Evolutionary conservation across 2,797 vertebrate species (phyloP), one percentile per base, ranked within the genome.

Genomic region (Pteropus rufus): DNA sequence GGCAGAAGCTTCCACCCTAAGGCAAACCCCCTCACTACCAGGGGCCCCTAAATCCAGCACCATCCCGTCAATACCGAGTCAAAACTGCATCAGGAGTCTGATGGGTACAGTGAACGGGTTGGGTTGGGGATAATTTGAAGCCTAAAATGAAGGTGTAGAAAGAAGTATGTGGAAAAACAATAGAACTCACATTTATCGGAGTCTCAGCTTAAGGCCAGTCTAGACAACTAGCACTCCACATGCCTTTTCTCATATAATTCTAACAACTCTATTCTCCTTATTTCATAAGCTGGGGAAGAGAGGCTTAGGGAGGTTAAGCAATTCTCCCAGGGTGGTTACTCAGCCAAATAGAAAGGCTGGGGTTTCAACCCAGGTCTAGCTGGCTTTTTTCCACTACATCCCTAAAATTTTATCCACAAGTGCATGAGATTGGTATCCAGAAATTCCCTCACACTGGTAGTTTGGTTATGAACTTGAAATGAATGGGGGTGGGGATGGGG

Each of bases 251-350:
- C 14, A 0, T 58, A 14, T 29, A 72, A 64, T 69, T 89, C 72
- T 72, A 72, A 21, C 9, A 84, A 39, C 56, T 34, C 18, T n/a
- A 26, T 34, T 89, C 64, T 76, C 60, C 16, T 60, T 21, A 44
- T 77, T 83, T 86, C 52, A 75, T 60, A 89, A 58, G 10, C 19
- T 31, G 67, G 64, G 39, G 67, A 93, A 89, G 77, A 31, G 7
- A 72, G 46, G 52, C n/a, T 44, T 36, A 24, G 36, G 26, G 36
- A 62, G 49, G 15, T 34, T 73, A 73, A 69, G 41, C 54, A 34
- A 8, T 15, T 58, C n/a, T 84, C 64, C n/a, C 58, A 54, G 41
- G 34, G 64, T 86, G 34, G 41, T 92, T 60, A 18, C 64, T 89
- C 39, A 36, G 67, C 15, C 64, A 34, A 16, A 65, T 19, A 26